Evolutionary conservation across 2,888 invertebrate genomes (phyloP).

Genomic region (Synanthedon vespiformis): DNA sequence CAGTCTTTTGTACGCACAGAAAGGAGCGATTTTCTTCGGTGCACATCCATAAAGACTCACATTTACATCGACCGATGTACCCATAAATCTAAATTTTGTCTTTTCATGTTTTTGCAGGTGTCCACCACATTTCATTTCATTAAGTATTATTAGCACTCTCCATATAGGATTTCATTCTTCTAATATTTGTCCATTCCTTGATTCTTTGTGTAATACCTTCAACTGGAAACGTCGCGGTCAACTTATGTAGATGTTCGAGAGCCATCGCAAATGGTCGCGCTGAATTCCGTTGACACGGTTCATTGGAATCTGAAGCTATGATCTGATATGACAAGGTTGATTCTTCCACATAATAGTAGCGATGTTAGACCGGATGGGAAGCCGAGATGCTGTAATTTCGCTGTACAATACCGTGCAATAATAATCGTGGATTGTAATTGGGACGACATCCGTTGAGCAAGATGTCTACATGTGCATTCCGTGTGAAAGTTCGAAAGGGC

Average conservation of each 20-base stretch:
- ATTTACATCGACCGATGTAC: constrained; percentile 19
- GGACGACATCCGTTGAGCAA: constrained; percentile 58
- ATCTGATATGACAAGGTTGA: constrained; percentile 16
- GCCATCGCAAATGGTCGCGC: constrained; percentile 18
- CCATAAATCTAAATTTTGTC: constrained; percentile 47
- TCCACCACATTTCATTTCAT: constrained; percentile 26
- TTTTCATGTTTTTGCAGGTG: constrained; percentile 42
- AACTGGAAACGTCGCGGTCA: constrained; percentile 22
- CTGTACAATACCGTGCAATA: constrained; percentile 61
- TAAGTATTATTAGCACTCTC: constrained; percentile 31
- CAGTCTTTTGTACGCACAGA: constrained; percentile 29
- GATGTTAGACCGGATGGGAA: constrained; percentile 54
- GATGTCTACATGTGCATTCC: constrained; percentile 17
- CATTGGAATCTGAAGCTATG: constrained; percentile 12
- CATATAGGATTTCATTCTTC: constrained; percentile 41
- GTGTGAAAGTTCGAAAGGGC: constrained; percentile 64
- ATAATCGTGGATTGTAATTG: constrained; percentile 62
- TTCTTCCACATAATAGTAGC: constrained; percentile 4
- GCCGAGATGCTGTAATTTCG: constrained; percentile 64
- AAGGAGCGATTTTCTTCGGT: constrained; percentile 51
- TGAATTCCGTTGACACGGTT: constrained; percentile 11
- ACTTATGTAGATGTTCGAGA: constrained; percentile 18
- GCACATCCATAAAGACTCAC: constrained; percentile 25
- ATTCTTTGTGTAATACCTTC: constrained; percentile 12
- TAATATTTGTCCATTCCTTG: constrained; percentile 40